A percentile compares a stretch with the other conserved stretches of the same genome.
Conservation (phyloP, 2,888 invertebrate genomes). For the Macrosiphum euphorbiae region DNA sequence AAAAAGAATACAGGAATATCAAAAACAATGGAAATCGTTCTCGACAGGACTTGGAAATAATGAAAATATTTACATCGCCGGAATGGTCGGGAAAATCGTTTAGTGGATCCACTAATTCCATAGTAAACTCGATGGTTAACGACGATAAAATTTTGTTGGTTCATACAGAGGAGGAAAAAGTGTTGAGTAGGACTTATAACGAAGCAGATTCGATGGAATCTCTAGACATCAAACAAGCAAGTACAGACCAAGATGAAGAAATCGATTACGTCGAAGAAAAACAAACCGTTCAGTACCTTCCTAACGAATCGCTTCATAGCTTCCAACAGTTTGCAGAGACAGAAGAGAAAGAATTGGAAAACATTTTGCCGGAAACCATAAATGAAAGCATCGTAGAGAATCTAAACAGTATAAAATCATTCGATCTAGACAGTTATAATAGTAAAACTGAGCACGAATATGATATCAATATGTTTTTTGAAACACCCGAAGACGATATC, state of each 20-base stretch:
- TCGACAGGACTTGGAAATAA: slow-evolving; percentile 12
- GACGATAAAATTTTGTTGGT: neutral
- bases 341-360: neutral
- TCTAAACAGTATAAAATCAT: neutral
- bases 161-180: neutral
- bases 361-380: neutral
- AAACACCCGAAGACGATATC: neutral
- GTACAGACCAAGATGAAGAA: neutral
- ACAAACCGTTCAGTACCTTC: neutral
- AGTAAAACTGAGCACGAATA: neutral
- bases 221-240: neutral
- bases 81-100: neutral
- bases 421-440: neutral
- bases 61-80: slow-evolving; percentile 9
- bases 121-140: neutral
- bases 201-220: neutral
- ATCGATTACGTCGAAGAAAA: neutral
- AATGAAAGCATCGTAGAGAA: neutral
- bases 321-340: neutral
- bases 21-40: neutral
- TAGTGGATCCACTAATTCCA: neutral
- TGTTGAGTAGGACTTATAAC: neutral
- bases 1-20: neutral
- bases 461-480: neutral
- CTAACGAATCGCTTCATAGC: neutral